These are phyloP conservation scores for Haliaeetus vocifer DNA, from an alignment of 2,797 vertebrate species.

Conservation along the genomic window DNA sequence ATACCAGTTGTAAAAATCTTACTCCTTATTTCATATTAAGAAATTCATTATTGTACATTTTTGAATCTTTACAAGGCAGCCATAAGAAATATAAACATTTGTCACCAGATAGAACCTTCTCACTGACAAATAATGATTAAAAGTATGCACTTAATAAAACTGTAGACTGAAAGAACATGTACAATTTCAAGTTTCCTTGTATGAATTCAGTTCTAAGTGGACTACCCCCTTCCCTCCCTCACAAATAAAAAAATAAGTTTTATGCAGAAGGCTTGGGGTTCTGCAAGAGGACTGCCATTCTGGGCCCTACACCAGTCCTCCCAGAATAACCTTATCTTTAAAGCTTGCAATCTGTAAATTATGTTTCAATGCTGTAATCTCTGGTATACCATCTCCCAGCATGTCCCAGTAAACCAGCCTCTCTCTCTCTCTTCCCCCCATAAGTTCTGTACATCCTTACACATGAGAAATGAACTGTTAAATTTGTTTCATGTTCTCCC, in stretches of 20 bases:
- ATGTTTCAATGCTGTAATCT: not conserved
- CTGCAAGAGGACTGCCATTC: conserved; percentile 9
- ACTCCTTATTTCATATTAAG: conserved; percentile 59
- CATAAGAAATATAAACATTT: conserved; percentile 69
- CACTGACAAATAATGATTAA: conserved; percentile 60
- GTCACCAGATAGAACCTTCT: conserved; percentile 60
- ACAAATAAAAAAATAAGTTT: conserved; percentile 34
- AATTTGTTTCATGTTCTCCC: not conserved
- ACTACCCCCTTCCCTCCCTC: not conserved
- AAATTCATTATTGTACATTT: conserved; percentile 70
- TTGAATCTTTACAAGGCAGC: conserved; percentile 73
- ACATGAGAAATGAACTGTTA: not conserved
- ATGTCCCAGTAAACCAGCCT: not conserved
- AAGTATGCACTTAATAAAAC: conserved; percentile 65
- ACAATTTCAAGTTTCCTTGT: conserved; percentile 18
- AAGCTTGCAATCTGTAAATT: not conserved
- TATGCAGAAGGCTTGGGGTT: conserved; percentile 9
- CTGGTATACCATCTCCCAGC: not conserved
- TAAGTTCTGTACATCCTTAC: not conserved
- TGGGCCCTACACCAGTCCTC: not conserved
- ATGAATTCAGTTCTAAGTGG: conserved; percentile 8
- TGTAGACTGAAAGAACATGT: conserved; percentile 48
- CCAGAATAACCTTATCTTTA: not conserved
- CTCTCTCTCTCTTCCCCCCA: not conserved
- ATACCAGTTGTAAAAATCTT: conserved; percentile 73